Evolutionary conservation across 2,113 vertebrate genomes (phyloP).

Genomic region (Pan troglodytes): DNA sequence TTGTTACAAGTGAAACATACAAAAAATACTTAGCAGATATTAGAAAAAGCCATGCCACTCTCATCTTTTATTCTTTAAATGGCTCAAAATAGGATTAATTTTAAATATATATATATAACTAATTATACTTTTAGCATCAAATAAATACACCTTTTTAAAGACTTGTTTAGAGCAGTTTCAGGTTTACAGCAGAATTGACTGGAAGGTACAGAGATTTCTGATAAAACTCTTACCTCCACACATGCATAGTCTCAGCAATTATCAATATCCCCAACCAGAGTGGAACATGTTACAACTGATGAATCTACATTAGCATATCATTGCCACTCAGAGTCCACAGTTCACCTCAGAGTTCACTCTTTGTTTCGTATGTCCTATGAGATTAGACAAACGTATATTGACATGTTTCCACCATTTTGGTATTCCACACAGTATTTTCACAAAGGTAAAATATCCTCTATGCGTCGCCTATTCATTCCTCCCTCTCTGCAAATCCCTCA

Average conservation of each 20-base stretch:
- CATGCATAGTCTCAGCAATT: rapidly evolving
- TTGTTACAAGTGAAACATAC: not conserved
- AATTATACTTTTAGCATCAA: too few species aligned
- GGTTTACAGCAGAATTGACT: not conserved
- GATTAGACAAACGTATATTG: not conserved
- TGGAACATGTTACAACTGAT: not conserved
- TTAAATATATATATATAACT: too few species aligned
- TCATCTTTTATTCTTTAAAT: not conserved
- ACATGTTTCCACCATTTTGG: not conserved
- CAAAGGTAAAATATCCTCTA: not conserved
- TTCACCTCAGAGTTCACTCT: not conserved
- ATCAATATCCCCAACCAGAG: rapidly evolving
- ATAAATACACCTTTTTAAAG: not conserved
- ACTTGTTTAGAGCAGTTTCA: not conserved
- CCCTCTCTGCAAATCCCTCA: rapidly evolving
- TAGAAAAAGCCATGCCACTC: not conserved
- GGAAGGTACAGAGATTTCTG: not conserved
- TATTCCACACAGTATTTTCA: not conserved
- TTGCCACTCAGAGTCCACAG: not conserved
- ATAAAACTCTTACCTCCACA: not conserved
- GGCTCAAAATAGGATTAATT: not conserved
- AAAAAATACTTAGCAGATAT: not conserved
- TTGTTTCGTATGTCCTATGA: not conserved
- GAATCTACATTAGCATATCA: not conserved
- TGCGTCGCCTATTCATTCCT: not conserved